Evolutionary conservation across 23 tunicate genomes (phyloP).

Genomic region (Ascidia mentula): DNA sequence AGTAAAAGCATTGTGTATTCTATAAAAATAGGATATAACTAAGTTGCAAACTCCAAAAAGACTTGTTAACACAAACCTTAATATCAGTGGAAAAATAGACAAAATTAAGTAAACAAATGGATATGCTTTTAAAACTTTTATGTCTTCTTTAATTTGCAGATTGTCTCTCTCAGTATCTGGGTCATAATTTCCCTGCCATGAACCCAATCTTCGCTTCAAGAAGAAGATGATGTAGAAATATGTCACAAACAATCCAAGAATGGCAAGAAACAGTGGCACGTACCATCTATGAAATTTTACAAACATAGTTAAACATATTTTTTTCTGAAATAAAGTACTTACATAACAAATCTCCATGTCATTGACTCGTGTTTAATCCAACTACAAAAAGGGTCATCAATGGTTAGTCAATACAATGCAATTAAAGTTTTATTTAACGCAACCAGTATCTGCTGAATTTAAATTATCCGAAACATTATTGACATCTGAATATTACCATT

Average conservation of each 20-base stretch:
- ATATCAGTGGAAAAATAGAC: constrained; percentile 85
- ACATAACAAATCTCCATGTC: constrained; percentile 77
- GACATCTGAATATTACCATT: no score
- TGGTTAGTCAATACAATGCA: neutral
- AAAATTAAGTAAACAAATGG: constrained; percentile 70
- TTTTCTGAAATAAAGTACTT: neutral
- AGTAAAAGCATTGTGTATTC: constrained; percentile 86
- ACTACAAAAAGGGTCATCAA: constrained; percentile 36
- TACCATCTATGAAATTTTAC: constrained; percentile 51
- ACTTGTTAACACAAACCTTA: constrained; percentile 20
- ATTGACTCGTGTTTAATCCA: constrained; percentile 85
- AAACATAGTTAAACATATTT: no score
- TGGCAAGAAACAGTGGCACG: constrained; percentile 64
- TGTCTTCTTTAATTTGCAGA: constrained; percentile 55
- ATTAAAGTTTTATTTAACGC: no score
- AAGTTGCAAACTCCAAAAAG: neutral
- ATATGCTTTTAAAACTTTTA: constrained; percentile 66
- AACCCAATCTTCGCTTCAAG: constrained; percentile 25
- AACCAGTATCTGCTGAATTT: no score
- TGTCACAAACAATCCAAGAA: constrained; percentile 38
- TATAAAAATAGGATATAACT: neutral
- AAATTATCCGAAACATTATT: no score
- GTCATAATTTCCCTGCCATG: constrained; percentile 80
- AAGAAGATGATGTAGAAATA: constrained; percentile 58
- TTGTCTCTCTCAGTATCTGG: constrained; percentile 50